phyloP scores from a whole-genome alignment of 2,888 invertebrate species.

The Teleiodes luculella region DNA sequence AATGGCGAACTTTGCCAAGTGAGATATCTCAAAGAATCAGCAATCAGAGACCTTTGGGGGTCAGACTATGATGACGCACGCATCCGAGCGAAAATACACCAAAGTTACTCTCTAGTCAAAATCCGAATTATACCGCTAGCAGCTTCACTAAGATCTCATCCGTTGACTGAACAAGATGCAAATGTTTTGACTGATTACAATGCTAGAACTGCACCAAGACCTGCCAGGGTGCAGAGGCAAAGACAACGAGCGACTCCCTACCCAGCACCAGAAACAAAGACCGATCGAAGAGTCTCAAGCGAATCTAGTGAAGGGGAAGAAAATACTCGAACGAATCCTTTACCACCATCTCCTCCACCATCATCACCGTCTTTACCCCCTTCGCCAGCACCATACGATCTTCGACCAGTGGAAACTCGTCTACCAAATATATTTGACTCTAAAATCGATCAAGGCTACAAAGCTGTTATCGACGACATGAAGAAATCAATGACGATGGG shows the following conservation, averaged over 20 bases:
- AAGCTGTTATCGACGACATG: conserved; percentile 76
- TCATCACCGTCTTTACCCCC: conserved; percentile 69
- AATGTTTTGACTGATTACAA: conserved; percentile 75
- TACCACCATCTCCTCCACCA: conserved; percentile 68
- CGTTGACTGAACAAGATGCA: conserved; percentile 73
- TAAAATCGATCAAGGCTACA: conserved; percentile 75
- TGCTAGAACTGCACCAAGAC: conserved; percentile 69
- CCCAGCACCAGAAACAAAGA: conserved; percentile 51
- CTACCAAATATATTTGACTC: conserved; percentile 71
- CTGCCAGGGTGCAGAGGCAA: conserved; percentile 57
- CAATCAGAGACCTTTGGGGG: conserved; percentile 75
- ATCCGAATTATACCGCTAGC: conserved; percentile 72
- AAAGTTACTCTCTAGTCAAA: conserved; percentile 71
- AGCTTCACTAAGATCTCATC: conserved; percentile 66
- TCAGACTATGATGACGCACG: conserved; percentile 70
- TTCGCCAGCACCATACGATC: conserved; percentile 66
- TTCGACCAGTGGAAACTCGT: conserved; percentile 68
- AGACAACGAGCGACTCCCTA: conserved; percentile 62
- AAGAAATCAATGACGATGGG: conserved; percentile 77
- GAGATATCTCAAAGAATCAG: conserved; percentile 70
- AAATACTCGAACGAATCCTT: conserved; percentile 52
- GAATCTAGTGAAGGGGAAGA: conserved; percentile 72
- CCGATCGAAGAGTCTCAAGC: conserved; percentile 61
- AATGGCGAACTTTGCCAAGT: conserved; percentile 77
- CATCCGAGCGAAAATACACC: conserved; percentile 70